A percentile compares a stretch with the other conserved stretches of the same genome.
phyloP scores from a whole-genome alignment of 2,113 vertebrate species.

The Pogona vitticeps region DNA sequence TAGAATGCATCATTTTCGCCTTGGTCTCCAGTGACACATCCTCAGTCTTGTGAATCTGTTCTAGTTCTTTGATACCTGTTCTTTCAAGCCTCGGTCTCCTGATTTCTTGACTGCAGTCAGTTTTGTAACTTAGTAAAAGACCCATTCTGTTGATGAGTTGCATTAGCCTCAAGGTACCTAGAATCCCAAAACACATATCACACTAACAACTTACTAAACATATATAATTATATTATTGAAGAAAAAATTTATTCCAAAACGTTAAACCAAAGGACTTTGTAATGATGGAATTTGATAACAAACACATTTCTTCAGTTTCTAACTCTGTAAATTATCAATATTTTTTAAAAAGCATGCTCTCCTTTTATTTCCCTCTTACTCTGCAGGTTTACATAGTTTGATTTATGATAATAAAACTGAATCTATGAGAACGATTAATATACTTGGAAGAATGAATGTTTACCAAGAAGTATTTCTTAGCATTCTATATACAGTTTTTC shows the following conservation, averaged over 20 bases:
- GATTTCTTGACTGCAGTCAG: too few relatives aligned
- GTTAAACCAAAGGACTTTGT: neutral
- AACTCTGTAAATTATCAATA: neutral
- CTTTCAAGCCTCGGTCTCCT: neutral
- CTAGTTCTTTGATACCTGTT: too few relatives aligned
- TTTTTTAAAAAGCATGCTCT: slow-evolving; percentile 5
- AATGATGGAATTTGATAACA: neutral
- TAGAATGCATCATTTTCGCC: too few relatives aligned
- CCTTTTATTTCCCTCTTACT: slow-evolving; percentile 68
- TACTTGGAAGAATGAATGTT: slow-evolving; percentile 97
- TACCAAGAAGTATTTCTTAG: slow-evolving; percentile 97
- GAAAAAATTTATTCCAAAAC: neutral
- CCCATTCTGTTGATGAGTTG: neutral
- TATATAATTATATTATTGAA: slow-evolving; percentile 11
- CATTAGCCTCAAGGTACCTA: neutral
- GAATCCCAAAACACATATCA: too few relatives aligned
- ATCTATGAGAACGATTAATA: slow-evolving; percentile 96
- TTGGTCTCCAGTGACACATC: too few relatives aligned
- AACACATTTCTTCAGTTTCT: neutral
- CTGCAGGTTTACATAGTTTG: slow-evolving; percentile 89
- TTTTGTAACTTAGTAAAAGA: neutral
- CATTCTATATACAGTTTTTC: slow-evolving; percentile 88
- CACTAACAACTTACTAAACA: slow-evolving; percentile 48
- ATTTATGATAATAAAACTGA: slow-evolving; percentile 97
- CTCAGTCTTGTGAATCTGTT: too few relatives aligned